Evolutionary conservation across 2,888 invertebrate species (phyloP), one percentile per base, ranked within the genome.

Genomic region (Lasioglossum leucozonium): DNA sequence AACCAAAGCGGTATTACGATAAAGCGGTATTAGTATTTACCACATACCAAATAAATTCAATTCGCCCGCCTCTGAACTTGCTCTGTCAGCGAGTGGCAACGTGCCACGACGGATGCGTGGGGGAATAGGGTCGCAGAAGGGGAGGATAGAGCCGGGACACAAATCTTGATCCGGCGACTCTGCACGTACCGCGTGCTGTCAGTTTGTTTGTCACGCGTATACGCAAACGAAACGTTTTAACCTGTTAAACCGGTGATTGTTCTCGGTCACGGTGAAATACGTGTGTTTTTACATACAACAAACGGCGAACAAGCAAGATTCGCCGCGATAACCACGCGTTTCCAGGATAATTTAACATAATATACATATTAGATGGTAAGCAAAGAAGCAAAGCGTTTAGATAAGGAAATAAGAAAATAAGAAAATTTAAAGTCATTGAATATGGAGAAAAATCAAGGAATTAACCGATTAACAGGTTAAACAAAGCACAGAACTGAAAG

Each of bases 401-500:
- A 8, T 62, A 62, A 62, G 18, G 18, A 8, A 62, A 3, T 62
- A 62, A 30, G 8, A 62, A 8, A 62, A 3, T 62, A 62, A 30
- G 8, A 62, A 30, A 62, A 62, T 62, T 16, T 30, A 6, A 62
- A 8, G 2, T 30, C 30, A 30, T 62, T 30, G 62, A 62, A 62
- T 16, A 11, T 2, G 62, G 18, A 62, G 18, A 30, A 30, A 6
- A 62, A 18, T 8, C 2, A 18, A 62, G 30, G 16, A 62, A 18
- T 30, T 16, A 6, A 30, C 30, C 67, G 67, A 67, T 67, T 67
- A 34, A 37, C 34, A 65, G 65, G 34, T 65, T 37, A 34, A 65
- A 65, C 34, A 10, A 37, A 67, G 67, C 10, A 67, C 37, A 67
- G 67, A 65, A 76, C 42, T 76, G 30, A 42, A 77, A 67, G 79